Base-by-base conservation (phyloP, 2,888 invertebrate species). In the Caenorhabditis sp. region DNA sequence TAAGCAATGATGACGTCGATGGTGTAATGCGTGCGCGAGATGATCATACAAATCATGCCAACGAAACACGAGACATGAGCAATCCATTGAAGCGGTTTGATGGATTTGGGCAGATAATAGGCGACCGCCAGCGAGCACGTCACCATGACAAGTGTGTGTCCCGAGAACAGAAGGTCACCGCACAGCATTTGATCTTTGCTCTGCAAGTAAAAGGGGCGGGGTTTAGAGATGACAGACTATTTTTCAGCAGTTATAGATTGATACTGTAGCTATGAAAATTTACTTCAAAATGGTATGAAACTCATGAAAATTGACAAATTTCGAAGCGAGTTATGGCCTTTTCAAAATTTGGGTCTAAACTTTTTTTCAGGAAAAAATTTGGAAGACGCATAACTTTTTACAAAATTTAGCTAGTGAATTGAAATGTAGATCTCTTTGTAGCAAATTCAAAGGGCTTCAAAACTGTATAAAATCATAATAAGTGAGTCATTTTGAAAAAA, bases 91-190 rank as follows among this genome's bases (percentile, higher is more conserved):
- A 87, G 68, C 16, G 79, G 54, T 47, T 80, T 80, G 44, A 80
- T 75, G 19, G 69, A 58, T 47, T 70, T 49, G 7, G 90, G 90
- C 5, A 89, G 81, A 70, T 90, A 89, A 63, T 86, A 85, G 76
- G 84, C 82, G 19, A 89, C 82, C n/a, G 84, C 80, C 26, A 90
- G 84, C 14, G 87, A 76, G 74, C 87, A 87, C 26, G 85, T 80
- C 16, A 87, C 87, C 86, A 89, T 89, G 28, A 87, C 86, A 10
- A 89, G 84, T 1, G 89, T 87, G 84, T 90, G 90, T 8, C 90
- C 90, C 24, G 86, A 86, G 82, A 88, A 90, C 10, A 90, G 80
- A 41, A 90, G 75, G 76, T 90, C 90, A 10, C 90, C 90, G 80
- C 90, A 90, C 28, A 90, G 80, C 85, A 88, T 86, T 31, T 74